phyloP scores from a whole-genome alignment of 2,888 invertebrate genomes.

The Chironomus tentans region DNA sequence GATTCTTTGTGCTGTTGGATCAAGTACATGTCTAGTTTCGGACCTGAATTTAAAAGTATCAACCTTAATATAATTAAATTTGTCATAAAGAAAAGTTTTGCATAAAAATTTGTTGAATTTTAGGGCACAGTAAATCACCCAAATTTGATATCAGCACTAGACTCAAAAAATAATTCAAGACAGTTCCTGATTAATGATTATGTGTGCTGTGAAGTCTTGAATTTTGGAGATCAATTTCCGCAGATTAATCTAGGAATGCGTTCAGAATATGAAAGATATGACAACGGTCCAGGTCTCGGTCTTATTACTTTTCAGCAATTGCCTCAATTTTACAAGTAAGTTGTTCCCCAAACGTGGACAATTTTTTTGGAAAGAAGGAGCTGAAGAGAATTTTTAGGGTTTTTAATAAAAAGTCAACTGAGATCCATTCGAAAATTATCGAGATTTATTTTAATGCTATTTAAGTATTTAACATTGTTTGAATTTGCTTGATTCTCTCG shows the following conservation, averaged over 20 bases:
- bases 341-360: background rate
- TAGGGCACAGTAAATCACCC: conserved; percentile 30
- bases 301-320: conserved; percentile 74
- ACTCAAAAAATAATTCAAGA: conserved; percentile 69
- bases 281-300: conserved; percentile 67
- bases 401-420: background rate
- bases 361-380: background rate
- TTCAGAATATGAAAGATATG: conserved; percentile 59
- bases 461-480: background rate
- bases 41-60: conserved; percentile 79
- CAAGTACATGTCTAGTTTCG: conserved; percentile 67
- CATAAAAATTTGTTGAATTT: conserved; percentile 10
- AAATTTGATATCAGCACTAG: conserved; percentile 47
- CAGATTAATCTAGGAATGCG: conserved; percentile 84
- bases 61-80: background rate
- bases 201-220: conserved; percentile 80
- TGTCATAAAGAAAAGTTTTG: background rate
- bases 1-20: conserved; percentile 75
- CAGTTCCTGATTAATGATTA: conserved; percentile 74
- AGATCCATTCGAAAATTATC: background rate
- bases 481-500: background rate
- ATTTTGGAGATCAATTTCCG: conserved; percentile 76
- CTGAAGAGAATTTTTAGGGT: background rate
- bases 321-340: conserved; percentile 77
- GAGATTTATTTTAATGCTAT: background rate